Percentiles rank a stretch among this genome's conserved stretches.
These are phyloP conservation scores for Caenorhabditis inopinata DNA, from an alignment of 1,140 invertebrate species.

Conservation along the genomic window DNA sequence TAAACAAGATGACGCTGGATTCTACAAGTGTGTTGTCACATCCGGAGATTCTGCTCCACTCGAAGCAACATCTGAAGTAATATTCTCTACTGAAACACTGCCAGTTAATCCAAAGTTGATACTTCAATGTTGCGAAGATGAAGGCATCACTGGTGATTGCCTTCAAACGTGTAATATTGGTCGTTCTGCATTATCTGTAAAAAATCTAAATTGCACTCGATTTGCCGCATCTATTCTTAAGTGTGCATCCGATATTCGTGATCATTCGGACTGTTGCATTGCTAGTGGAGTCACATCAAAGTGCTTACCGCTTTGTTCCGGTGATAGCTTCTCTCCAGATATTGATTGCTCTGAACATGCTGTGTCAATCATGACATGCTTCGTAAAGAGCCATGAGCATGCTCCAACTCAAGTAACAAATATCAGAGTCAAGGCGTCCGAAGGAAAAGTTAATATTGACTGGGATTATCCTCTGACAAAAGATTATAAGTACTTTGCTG, in stretches of 20 bases:
- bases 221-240: slow-evolving; percentile 19
- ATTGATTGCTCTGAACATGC: slow-evolving; percentile 29
- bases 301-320: slow-evolving; percentile 42
- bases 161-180: slow-evolving; percentile 36
- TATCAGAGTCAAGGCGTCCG: background rate
- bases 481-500: slow-evolving; percentile 39
- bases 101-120: slow-evolving; percentile 28
- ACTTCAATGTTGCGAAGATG: slow-evolving; percentile 41
- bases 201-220: background rate
- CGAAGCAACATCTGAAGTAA: background rate
- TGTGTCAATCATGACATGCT: slow-evolving; percentile 29
- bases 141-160: slow-evolving; percentile 40
- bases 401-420: background rate
- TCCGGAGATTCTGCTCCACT: background rate
- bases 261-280: slow-evolving; percentile 41
- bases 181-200: background rate
- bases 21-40: slow-evolving; percentile 34
- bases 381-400: slow-evolving; percentile 16
- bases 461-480: background rate
- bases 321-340: slow-evolving; percentile 6
- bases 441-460: slow-evolving; percentile 10
- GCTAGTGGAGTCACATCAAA: slow-evolving; percentile 15
- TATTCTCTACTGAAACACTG: background rate
- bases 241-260: slow-evolving; percentile 40
- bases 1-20: slow-evolving; percentile 12